Conservation (phyloP, 1,140 invertebrate genomes). For the Brachionus manjavacas region DNA sequence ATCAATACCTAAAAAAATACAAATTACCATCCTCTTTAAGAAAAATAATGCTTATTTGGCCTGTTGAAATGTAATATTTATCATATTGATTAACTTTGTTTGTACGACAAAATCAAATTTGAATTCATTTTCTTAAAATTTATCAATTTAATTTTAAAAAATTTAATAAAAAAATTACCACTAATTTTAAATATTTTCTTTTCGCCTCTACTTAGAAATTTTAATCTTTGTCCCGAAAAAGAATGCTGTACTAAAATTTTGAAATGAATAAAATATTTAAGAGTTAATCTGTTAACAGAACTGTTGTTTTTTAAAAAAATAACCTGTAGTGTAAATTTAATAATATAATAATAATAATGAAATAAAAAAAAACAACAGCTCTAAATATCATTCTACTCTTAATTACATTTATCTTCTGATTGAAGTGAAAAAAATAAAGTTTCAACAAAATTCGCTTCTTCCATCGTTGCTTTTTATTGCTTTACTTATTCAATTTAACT, state of each 20-base stretch:
- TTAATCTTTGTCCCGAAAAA: not conserved
- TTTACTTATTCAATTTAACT: not conserved
- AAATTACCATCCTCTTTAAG: not conserved
- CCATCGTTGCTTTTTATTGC: not conserved
- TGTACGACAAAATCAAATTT: not conserved
- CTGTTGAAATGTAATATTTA: not conserved
- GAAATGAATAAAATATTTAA: too few relatives aligned
- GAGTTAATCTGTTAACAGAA: too few relatives aligned
- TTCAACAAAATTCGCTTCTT: not conserved
- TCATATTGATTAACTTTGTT: not conserved
- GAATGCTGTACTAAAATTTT: too few relatives aligned
- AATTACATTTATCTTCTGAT: not conserved
- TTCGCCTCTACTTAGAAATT: not conserved
- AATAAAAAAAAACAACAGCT: not conserved
- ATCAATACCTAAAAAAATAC: not conserved
- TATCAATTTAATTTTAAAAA: too few relatives aligned
- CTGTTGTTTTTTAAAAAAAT: too few relatives aligned
- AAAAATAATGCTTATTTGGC: not conserved
- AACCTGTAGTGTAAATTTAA: too few relatives aligned
- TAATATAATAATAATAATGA: not conserved
- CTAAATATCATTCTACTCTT: not conserved
- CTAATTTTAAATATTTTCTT: not conserved
- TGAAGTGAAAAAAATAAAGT: not conserved
- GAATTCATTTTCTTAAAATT: not conserved
- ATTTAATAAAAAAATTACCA: not conserved